Percentiles rank a stretch among this genome's conserved stretches.
phyloP scores from a whole-genome alignment of 1,140 invertebrate genomes.

The Philopotamus ludificatus region DNA sequence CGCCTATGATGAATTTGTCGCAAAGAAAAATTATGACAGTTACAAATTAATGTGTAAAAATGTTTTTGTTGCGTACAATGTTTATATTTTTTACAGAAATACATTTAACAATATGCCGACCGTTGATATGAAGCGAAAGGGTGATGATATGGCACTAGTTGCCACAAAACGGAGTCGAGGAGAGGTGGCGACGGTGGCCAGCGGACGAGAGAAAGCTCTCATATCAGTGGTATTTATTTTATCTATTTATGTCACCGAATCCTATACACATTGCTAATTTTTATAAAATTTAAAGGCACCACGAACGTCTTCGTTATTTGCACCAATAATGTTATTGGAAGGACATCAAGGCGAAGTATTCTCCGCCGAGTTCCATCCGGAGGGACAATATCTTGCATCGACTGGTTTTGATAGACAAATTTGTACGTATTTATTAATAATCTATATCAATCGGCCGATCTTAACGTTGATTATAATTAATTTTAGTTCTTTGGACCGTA shows the following conservation, averaged over 20 bases:
- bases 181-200: constrained; percentile 67
- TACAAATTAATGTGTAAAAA: too few species aligned
- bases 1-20: too few species aligned
- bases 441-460: neutral
- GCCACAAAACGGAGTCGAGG: constrained; percentile 65
- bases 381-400: constrained; percentile 90
- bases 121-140: neutral
- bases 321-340: constrained; percentile 95
- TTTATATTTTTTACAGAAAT: too few species aligned
- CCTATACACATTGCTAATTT: constrained; percentile 6
- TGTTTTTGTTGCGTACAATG: too few species aligned
- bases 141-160: constrained; percentile 68
- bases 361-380: constrained; percentile 90
- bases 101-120: neutral
- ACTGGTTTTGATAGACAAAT: constrained; percentile 97
- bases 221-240: constrained; percentile 54
- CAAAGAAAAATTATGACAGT: too few species aligned
- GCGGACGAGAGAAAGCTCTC: constrained; percentile 66
- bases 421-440: constrained; percentile 61
- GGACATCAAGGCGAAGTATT: constrained; percentile 98
- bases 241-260: constrained; percentile 4
- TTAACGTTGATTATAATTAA: constrained; percentile 6
- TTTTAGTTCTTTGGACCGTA: constrained; percentile 93
- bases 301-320: constrained; percentile 83
- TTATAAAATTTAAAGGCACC: constrained; percentile 55